Evolutionary conservation across 2,797 vertebrate genomes (phyloP).

Genomic region (Astyanax mexicanus): DNA sequence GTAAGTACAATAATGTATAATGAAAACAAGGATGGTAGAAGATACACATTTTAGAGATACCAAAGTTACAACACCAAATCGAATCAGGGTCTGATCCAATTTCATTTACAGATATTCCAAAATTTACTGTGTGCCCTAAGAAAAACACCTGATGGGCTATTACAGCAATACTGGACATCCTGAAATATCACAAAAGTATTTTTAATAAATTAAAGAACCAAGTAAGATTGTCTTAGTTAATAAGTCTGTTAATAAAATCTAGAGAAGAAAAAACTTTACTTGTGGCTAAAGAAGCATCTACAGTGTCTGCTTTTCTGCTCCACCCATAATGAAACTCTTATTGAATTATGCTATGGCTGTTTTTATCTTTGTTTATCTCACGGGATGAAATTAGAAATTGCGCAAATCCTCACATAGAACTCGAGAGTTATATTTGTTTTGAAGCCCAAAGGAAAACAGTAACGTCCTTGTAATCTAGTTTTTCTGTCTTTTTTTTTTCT

Average conservation of each 20-base stretch:
- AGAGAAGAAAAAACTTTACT: background rate
- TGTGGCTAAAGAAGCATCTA: background rate
- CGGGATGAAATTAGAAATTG: slow-evolving; percentile 44
- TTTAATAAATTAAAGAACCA: no score
- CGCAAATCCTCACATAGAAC: slow-evolving; percentile 30
- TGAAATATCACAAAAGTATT: no score
- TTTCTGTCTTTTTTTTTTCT: background rate
- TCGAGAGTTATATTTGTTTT: slow-evolving; percentile 31
- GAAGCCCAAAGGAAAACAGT: slow-evolving; percentile 42
- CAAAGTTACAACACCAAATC: no score
- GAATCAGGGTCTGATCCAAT: no score
- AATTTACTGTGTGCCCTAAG: no score
- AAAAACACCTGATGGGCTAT: no score
- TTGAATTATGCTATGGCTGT: slow-evolving; percentile 15
- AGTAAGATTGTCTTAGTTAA: background rate
- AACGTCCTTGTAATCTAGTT: slow-evolving; percentile 20
- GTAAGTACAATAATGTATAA: no score
- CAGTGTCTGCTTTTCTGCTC: background rate
- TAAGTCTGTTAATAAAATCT: background rate
- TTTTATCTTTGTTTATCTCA: slow-evolving; percentile 37
- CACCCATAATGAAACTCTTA: background rate
- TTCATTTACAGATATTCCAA: no score
- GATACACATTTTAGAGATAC: no score
- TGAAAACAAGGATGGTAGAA: no score
- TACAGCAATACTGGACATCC: no score